Base-by-base conservation (phyloP, 2,888 invertebrate species). In the Mesorhabditis spiculigera region DNA sequence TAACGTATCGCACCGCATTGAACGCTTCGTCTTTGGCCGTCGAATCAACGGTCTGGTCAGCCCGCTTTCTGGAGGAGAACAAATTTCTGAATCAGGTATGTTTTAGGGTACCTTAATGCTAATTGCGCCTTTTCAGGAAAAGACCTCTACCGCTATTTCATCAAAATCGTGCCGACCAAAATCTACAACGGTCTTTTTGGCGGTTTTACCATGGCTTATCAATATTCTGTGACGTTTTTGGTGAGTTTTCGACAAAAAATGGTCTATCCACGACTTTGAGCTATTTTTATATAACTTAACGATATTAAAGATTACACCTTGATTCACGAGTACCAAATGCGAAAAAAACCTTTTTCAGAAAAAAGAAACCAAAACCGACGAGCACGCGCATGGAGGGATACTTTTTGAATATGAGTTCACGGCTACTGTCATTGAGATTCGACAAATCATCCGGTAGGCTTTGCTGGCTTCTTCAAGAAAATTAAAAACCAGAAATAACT, bases 1-100 rank as follows among this genome's bases (percentile, higher is more conserved):
- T 81, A 98, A 98, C 88, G 97, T 97, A 86, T 93, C 94, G 58
- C 97, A 98, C 87, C 90, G 97, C 85, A 96, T 98, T 81, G 91
- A 95, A 86, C 91, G 92, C 78, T 91, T 98, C 75, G 95, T 94
- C 80, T 98, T 97, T 87, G 97, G 97, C 0, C 93, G 93, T 81
- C 90, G 81, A 6, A 73, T 84, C 16, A 74, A 92, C 10, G 93
- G 94, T 4, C 91, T 94, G 75, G 91, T 98, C 73, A 93, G 95
- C 87, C 96, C 97, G 1, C 88, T 98, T 71, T 96, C 97, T 88
- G 95, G 95, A 10, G 95, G 95, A 86, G 93, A 95, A 86, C 91
- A 93, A 86, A 89, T 93, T 68, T 90, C 94, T 4, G 83, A 87
- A 65, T 87, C 89, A 70, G 90, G 91, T 91, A 87, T 88, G 89